Conservation (phyloP, 1,140 invertebrate species). For the Neodiprion pinetum region DNA sequence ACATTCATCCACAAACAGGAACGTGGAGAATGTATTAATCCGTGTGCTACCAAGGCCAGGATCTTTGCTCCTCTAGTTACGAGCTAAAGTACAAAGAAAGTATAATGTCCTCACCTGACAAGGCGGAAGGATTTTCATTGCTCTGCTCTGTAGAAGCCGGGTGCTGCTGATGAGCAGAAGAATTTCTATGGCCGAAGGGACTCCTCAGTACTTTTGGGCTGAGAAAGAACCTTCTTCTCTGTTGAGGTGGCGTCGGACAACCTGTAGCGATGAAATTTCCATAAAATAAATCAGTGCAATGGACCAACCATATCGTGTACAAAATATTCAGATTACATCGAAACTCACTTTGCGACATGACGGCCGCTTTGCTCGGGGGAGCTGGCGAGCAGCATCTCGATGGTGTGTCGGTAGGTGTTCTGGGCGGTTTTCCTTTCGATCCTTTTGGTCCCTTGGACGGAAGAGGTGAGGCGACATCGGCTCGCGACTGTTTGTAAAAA, state of each 20-base stretch:
- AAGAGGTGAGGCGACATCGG: neutral
- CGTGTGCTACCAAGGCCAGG: too few relatives aligned
- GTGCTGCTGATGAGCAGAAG: constrained; percentile 53
- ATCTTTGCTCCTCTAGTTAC: too few relatives aligned
- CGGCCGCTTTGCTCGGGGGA: constrained; percentile 46
- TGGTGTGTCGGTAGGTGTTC: constrained; percentile 43
- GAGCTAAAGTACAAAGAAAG: constrained; percentile 1
- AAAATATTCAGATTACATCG: neutral
- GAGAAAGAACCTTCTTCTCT: constrained; percentile 79
- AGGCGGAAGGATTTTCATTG: constrained; percentile 61
- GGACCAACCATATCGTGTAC: neutral
- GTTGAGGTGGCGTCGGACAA: constrained; percentile 81
- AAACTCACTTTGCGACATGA: constrained; percentile 63
- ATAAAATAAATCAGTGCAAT: constrained; percentile 8
- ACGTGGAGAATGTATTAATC: too few relatives aligned
- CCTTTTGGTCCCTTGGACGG: constrained; percentile 31
- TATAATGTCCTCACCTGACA: constrained; percentile 68
- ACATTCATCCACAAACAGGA: too few relatives aligned
- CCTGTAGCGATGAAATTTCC: constrained; percentile 54
- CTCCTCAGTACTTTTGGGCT: constrained; percentile 78
- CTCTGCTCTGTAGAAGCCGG: constrained; percentile 51
- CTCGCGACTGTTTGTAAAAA: neutral
- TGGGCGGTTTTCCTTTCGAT: constrained; percentile 46
- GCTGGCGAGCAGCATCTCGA: constrained; percentile 25
- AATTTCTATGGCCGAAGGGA: constrained; percentile 68